Base-by-base conservation (phyloP, 2,797 vertebrate species). In the Tragopan temminckii region DNA sequence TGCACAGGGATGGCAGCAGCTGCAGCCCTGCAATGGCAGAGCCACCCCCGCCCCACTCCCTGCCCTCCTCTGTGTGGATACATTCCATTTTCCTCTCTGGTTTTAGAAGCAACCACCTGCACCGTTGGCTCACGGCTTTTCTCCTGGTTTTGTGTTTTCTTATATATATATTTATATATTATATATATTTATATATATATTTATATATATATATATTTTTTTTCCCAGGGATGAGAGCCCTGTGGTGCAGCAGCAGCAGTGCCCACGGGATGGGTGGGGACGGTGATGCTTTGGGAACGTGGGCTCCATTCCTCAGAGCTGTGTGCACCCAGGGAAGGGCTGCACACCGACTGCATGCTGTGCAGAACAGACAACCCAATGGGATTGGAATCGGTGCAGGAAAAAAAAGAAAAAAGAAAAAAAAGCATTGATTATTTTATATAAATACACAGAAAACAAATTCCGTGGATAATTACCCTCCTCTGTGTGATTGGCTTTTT, bases 361-460 rank as follows among this genome's bases (percentile, higher is more conserved):
- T 95, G 94, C 95, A 94, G 94, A 93, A 96, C 88, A 97, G 80
- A 55, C 90, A 89, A 94, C 95, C 90, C 93, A 95, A 96, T 59
- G 80, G 95, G 93, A 95, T 89, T 81, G 91, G 89, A 96, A 85
- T 93, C 95, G 15, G 74, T 11, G 17, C 78, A 17, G 27, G 13
- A 17, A 29, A 29, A 52, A 52, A 29, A 52, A n/a, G n/a, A n/a
- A 16, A 25, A 5, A 24, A 48, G 13, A 8, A 48, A 15, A 50
- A 52, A 29, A 52, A 52, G 27, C 92, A 96, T 97, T 96, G 96
- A 97, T 98, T 97, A 97, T 97, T 97, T 97, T 87, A 70, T 92
- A 96, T 82, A 95, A 98, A 98, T 96, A 97, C 75, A 57, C 36
- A 94, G 96, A 94, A 97, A 95, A 96, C 96, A 96, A 97, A 95